Percentiles rank a stretch among this genome's conserved stretches.
These are phyloP conservation scores for Laticauda colubrina DNA, from an alignment of 2,113 vertebrate species.

Conservation along the genomic window DNA sequence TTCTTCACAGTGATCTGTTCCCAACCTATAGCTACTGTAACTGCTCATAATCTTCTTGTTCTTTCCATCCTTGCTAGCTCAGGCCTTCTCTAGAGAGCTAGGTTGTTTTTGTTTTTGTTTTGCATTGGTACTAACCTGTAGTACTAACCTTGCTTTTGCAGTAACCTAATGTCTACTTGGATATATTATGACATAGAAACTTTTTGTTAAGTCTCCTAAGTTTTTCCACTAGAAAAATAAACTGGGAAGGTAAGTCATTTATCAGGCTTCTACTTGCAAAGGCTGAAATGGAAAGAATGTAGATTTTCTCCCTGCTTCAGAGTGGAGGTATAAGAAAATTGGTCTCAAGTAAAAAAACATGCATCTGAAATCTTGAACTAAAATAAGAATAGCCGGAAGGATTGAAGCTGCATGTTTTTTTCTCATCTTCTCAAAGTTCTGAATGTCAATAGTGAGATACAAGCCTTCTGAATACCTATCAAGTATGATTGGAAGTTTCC, in stretches of 20 bases:
- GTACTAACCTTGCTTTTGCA: background rate
- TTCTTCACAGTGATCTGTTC: background rate
- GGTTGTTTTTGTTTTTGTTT: background rate
- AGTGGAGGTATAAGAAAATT: background rate
- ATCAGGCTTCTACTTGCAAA: slow-evolving; percentile 19
- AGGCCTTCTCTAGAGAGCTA: background rate
- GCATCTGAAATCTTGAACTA: background rate
- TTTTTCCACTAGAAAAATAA: slow-evolving; percentile 41
- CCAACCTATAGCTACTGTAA: background rate
- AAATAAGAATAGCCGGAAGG: background rate
- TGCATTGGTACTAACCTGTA: background rate
- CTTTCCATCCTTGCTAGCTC: background rate
- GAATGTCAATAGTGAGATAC: background rate
- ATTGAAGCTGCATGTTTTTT: background rate
- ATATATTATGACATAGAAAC: slow-evolving; percentile 14
- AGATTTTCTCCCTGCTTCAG: background rate
- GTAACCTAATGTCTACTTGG: background rate
- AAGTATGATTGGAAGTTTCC: background rate
- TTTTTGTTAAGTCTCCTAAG: slow-evolving; percentile 9
- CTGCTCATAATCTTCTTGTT: background rate
- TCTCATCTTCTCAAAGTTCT: background rate
- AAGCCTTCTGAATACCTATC: background rate
- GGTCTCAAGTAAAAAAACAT: slow-evolving; percentile 20
- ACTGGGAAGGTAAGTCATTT: slow-evolving; percentile 16
- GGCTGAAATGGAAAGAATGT: slow-evolving; percentile 22